Base-by-base conservation (phyloP, 2,888 invertebrate genomes). In the Shargacucullia verbasci region DNA sequence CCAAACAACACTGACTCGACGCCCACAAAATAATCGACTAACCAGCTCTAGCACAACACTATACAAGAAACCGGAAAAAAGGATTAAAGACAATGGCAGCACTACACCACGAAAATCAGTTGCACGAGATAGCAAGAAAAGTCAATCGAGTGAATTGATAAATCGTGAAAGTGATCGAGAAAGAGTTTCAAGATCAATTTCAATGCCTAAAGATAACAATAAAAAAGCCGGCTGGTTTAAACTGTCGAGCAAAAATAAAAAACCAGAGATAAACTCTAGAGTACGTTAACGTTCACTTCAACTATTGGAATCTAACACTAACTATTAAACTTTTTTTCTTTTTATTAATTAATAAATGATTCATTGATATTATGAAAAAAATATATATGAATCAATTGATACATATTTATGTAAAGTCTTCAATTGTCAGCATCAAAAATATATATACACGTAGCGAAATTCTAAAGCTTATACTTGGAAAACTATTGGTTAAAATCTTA, bases 161-260 rank as follows among this genome's bases (percentile, higher is more conserved):
- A 95, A 94, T 59, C 90, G 93, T 61, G 95, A 94, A 54, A 87
- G 83, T 29, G 94, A 89, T 39, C 88, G 93, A 67, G 95, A 95
- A 56, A 90, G 86, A 73, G 86, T 95, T 6, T 94, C 95, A 0
- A 90, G 97, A 57, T 96, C 96, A 0, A 94, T 96, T 43, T 96
- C 97, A 7, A 96, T 96, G 95, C 96, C 96, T 44, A 95, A 96
- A 77, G 96, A 96, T 79, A 95, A 95, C 45, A 95, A 95, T 79
- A 96, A 96, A 84, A 95, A 96, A 62, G 96, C 96, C 34, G 96
- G 96, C 52, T 97, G 96, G 97, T 96, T 96, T 79, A 96, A 95
- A 83, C 85, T 96, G 78, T 89, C 94, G 0, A 96, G 82, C 74
- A 93, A 92, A 73, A 93, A 88, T 73, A 92, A 92, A 63, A 91